Conservation (phyloP, 2,797 vertebrate species). For the Eurystomus glaucurus region DNA sequence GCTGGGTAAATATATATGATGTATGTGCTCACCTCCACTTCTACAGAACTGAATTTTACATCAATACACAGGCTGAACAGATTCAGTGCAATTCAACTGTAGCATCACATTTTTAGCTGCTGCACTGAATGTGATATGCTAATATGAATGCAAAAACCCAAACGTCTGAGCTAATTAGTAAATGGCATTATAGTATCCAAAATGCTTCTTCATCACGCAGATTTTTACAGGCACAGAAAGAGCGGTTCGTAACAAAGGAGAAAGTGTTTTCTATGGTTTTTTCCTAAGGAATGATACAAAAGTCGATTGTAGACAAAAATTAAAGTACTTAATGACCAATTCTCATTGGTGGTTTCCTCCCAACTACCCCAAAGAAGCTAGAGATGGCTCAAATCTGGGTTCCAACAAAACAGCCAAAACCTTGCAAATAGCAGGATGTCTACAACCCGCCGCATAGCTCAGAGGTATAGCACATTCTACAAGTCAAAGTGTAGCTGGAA, state of each 20-base stretch:
- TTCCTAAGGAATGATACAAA: not conserved
- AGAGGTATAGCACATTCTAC: not conserved
- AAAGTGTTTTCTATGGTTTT: not conserved
- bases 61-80: not conserved
- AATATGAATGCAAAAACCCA: not conserved
- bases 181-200: not conserved
- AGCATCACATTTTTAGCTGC: not conserved
- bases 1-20: fast-evolving
- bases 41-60: not conserved
- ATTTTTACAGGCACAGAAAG: not conserved
- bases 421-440: not conserved
- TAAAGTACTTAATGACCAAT: not conserved
- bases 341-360: not conserved
- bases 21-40: fast-evolving
- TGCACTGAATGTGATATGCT: not conserved
- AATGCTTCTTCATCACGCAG: not conserved
- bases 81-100: not conserved
- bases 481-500: not conserved
- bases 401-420: not conserved
- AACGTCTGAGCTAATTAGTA: not conserved
- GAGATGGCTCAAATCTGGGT: not conserved
- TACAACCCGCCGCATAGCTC: not conserved
- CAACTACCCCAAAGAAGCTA: not conserved
- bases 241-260: not conserved
- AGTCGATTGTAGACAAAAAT: not conserved